Evolutionary conservation across 2,113 vertebrate genomes (phyloP).

Genomic region (Anarhynchus alexandrinus): DNA sequence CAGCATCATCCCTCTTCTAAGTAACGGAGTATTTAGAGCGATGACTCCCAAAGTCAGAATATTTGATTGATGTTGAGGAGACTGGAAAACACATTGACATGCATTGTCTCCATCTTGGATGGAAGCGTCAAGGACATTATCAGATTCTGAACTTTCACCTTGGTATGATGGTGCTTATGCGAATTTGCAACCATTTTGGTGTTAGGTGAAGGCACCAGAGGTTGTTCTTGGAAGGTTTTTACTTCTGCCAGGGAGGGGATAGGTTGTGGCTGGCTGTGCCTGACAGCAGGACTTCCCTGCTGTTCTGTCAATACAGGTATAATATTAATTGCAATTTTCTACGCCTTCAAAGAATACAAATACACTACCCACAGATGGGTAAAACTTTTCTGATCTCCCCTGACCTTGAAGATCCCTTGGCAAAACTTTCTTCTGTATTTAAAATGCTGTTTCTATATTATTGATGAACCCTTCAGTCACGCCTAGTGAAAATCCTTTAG

Average conservation of each 20-base stretch:
- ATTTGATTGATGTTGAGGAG: not conserved
- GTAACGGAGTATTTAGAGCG: not conserved
- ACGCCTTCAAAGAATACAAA: not conserved
- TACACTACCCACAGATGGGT: not conserved
- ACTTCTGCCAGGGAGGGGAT: not conserved
- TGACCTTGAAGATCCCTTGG: conserved; percentile 28
- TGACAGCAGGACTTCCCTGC: not conserved
- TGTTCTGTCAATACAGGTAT: not conserved
- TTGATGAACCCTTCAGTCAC: conserved; percentile 18
- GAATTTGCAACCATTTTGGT: not conserved
- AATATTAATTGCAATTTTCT: not conserved
- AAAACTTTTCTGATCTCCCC: not conserved
- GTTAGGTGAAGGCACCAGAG: not conserved
- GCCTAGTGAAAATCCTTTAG: conserved; percentile 29
- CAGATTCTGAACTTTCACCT: not conserved
- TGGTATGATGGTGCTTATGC: not conserved
- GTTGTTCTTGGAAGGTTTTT: not conserved
- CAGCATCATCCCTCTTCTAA: not conserved
- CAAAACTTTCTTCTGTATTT: conserved; percentile 30
- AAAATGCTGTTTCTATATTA: conserved; percentile 31
- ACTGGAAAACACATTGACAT: not conserved
- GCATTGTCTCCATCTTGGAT: not conserved
- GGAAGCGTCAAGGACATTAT: not conserved
- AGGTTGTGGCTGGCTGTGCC: not conserved
- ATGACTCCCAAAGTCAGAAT: not conserved